Evolutionary conservation across 2,113 vertebrate genomes (phyloP).

Genomic region (Pao palembangensis): DNA sequence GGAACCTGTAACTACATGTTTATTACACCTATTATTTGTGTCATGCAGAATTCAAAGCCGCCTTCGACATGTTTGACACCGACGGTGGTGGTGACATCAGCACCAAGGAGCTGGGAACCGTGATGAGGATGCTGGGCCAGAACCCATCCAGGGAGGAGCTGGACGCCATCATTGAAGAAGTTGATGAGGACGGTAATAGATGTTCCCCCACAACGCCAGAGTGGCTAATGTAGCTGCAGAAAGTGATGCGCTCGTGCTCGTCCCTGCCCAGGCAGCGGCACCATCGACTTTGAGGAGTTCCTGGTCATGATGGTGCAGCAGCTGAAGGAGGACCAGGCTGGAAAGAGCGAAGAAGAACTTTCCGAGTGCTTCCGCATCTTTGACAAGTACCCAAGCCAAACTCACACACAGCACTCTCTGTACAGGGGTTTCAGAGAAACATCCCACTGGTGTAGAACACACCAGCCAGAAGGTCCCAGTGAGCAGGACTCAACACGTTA

Average conservation of each 20-base stretch:
- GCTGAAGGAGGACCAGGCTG: conserved; percentile 95
- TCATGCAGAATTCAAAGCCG: conserved; percentile 91
- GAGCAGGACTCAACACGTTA: no score
- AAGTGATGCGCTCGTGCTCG: background rate
- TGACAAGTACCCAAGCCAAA: background rate
- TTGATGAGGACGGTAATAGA: conserved; percentile 89
- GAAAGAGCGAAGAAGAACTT: conserved; percentile 93
- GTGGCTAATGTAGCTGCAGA: no score
- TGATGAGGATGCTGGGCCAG: conserved; percentile 98
- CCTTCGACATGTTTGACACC: conserved; percentile 98
- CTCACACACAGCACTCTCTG: background rate
- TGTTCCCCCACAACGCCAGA: background rate
- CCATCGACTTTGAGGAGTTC: conserved; percentile 99
- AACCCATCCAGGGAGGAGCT: conserved; percentile 95
- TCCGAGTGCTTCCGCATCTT: conserved; percentile 88
- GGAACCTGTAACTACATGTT: background rate
- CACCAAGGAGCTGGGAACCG: conserved; percentile 94
- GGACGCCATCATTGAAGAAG: conserved; percentile 98
- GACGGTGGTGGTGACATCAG: conserved; percentile 98
- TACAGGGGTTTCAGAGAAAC: no score
- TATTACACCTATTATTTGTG: background rate
- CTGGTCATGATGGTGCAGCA: conserved; percentile 99
- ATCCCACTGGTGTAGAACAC: no score
- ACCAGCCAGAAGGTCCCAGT: no score
- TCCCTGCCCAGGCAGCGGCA: conserved; percentile 84